Percentiles rank a stretch among this genome's conserved stretches.
These are phyloP conservation scores for Halcyon smyrnensis DNA, from an alignment of 2,797 vertebrate species.

Conservation along the genomic window DNA sequence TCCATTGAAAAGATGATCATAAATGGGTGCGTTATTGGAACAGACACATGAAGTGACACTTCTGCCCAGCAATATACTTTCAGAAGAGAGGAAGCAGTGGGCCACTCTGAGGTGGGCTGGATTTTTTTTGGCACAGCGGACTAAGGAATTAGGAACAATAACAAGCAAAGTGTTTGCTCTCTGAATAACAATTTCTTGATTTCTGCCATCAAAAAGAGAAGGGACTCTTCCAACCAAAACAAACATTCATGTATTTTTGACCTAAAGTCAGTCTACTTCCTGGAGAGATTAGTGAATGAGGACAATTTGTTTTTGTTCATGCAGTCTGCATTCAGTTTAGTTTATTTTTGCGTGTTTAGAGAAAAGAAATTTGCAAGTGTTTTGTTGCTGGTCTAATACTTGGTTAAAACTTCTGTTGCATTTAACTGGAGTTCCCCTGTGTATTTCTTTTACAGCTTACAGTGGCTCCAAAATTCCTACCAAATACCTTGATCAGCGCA, in stretches of 20 bases:
- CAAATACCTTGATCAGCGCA: slow-evolving; percentile 90
- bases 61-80: not conserved
- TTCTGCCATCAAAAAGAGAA: slow-evolving; percentile 29
- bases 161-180: slow-evolving; percentile 49
- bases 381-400: slow-evolving; percentile 7
- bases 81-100: not conserved
- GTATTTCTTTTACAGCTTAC: slow-evolving; percentile 85
- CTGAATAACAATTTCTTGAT: slow-evolving; percentile 38
- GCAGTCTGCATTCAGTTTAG: not conserved
- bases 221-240: slow-evolving; percentile 43
- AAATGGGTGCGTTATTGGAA: not conserved
- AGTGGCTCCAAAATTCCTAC: slow-evolving; percentile 89
- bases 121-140: slow-evolving; percentile 11
- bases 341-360: not conserved
- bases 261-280: slow-evolving; percentile 49
- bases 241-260: slow-evolving; percentile 55
- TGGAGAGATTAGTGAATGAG: slow-evolving; percentile 36
- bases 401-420: not conserved
- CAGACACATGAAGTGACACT: not conserved
- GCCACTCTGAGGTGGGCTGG: not conserved
- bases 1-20: not conserved
- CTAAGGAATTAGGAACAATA: slow-evolving; percentile 35
- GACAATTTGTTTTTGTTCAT: slow-evolving; percentile 28
- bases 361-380: slow-evolving; percentile 15
- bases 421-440: not conserved